Evolutionary conservation across 2,888 invertebrate species (phyloP), one percentile per base, ranked within the genome.

Genomic region (Odontocerum albicorne): DNA sequence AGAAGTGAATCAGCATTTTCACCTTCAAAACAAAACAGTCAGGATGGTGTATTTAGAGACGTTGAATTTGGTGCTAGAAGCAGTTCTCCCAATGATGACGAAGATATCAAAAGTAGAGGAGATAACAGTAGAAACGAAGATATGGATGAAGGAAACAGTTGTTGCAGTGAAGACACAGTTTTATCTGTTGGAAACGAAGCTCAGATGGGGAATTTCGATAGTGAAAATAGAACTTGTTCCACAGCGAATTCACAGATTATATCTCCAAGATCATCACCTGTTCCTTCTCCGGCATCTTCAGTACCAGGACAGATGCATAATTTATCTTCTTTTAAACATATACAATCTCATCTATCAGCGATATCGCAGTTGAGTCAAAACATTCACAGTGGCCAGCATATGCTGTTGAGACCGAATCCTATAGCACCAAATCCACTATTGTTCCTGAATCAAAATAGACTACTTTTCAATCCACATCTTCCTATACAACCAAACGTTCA

Each of bases 181-280:
- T 67, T 91, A 22, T 90, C 90, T 63, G 90, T 91, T 61, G 90
- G 90, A 4, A 89, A 90, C 66, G 90, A 91, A 64, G 84, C 82
- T 1, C 79, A 82, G 16, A 73, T 81, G 4, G 75, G 77, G 2
- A 68, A 64, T 31, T 73, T 67, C 51, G 58, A 61, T 49, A 61
- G 54, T 50, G 62, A 62, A 47, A 57, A 49, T 15, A 49, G 59
- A 44, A 59, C 51, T 44, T 51, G 46, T 32, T 58, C 61, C 0
- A 61, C 60, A 17, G 60, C 60, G 7, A 60, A 52, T 38, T 59
- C 59, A 32, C 71, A 66, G 55, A 43, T 58, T 7, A 42, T 58
- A 16, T 61, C 61, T 4, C 61, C 61, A 13, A 40, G 57, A 46
- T 60, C 60, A 19, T 57, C 57, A 22, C 60, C 60, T 61, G 64